Percentiles rank a stretch among this genome's conserved stretches.
Conservation (phyloP, 2,113 vertebrate species). For the Cololabis saira region DNA sequence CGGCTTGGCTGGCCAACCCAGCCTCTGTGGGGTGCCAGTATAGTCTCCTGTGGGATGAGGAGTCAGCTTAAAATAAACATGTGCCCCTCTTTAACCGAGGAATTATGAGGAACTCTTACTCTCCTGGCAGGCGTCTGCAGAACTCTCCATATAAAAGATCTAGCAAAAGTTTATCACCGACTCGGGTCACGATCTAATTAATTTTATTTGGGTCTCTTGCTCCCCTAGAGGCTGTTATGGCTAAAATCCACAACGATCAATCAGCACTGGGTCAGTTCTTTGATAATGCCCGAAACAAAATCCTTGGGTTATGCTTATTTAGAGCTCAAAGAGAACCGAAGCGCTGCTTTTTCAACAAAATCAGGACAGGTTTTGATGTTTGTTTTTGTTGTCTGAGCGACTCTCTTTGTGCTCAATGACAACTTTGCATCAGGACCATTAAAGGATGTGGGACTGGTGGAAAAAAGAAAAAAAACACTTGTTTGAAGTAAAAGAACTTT, state of each 20-base stretch:
- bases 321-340: neutral
- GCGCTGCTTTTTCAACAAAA: too few relatives aligned
- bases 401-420: too few relatives aligned
- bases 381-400: too few relatives aligned
- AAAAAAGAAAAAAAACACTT: too few relatives aligned
- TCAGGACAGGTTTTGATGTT: too few relatives aligned
- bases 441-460: too few relatives aligned
- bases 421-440: too few relatives aligned
- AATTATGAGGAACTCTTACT: constrained; percentile 40
- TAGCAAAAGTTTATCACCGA: constrained; percentile 14
- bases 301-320: constrained; percentile 7
- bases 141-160: constrained; percentile 2
- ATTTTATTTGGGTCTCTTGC: constrained; percentile 17
- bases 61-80: constrained; percentile 55
- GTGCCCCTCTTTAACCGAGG: constrained; percentile 29
- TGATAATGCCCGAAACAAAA: constrained; percentile 11
- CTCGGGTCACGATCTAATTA: constrained; percentile 30
- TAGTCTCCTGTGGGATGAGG: constrained; percentile 50
- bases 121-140: constrained; percentile 12
- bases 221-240: constrained; percentile 8
- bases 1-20: constrained; percentile 24
- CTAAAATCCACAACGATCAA: neutral
- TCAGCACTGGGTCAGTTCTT: neutral
- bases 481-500: too few relatives aligned
- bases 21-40: constrained; percentile 52